Conservation (phyloP, 2,113 vertebrate genomes). For the Gobius niger region DNA sequence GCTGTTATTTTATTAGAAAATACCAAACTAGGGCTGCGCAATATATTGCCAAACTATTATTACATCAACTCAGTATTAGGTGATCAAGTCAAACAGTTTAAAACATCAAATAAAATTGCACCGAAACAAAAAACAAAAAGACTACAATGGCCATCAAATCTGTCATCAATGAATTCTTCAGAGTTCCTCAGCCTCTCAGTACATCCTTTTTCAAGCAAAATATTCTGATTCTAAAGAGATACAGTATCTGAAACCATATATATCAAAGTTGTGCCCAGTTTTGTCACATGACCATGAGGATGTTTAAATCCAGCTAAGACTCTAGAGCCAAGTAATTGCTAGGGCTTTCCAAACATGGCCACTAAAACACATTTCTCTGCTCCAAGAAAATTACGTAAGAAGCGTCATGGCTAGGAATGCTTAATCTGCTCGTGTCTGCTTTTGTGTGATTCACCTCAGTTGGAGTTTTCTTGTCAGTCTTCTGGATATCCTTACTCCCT, state of each 20-base stretch:
- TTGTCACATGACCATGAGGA: conserved; percentile 5
- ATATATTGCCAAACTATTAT: no score
- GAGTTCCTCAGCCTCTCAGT: no score
- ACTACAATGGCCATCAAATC: no score
- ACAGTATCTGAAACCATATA: conserved; percentile 24
- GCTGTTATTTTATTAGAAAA: no score
- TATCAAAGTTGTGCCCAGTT: conserved; percentile 1
- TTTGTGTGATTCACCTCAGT: conserved; percentile 80
- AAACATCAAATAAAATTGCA: no score
- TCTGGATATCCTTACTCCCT: conserved; percentile 92
- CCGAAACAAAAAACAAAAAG: no score
- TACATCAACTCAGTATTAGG: no score
- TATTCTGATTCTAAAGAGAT: background rate
- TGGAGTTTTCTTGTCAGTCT: conserved; percentile 89
- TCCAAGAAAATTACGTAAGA: background rate
- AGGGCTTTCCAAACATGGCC: conserved; percentile 16
- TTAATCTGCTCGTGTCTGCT: background rate
- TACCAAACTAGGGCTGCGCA: no score
- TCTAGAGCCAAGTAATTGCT: conserved; percentile 19
- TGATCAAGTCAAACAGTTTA: no score
- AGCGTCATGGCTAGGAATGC: background rate
- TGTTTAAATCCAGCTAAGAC: conserved; percentile 17
- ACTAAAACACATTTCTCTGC: conserved; percentile 9
- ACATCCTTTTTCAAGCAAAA: no score
- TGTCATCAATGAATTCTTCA: no score